Evolutionary conservation across 1,140 invertebrate species (phyloP).

Genomic region (Aphaenogaster rudis): DNA sequence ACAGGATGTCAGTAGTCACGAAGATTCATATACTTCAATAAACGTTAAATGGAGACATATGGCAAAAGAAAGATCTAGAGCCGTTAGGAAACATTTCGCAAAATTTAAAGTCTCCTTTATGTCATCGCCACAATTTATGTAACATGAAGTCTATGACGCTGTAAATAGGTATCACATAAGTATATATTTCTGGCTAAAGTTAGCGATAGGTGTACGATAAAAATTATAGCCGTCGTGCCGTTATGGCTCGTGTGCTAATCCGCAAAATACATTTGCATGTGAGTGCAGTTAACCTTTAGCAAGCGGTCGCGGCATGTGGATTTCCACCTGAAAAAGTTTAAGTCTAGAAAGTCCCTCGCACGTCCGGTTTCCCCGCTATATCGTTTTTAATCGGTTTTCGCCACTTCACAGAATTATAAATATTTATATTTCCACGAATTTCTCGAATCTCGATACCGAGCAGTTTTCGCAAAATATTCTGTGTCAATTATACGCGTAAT

Average conservation of each 20-base stretch:
- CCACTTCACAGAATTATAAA: not conserved
- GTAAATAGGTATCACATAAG: slow-evolving; percentile 19
- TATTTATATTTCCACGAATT: slow-evolving; percentile 25
- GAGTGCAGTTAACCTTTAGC: slow-evolving; percentile 54
- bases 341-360: slow-evolving; percentile 50
- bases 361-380: slow-evolving; percentile 3
- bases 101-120: slow-evolving; percentile 26
- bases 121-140: not conserved
- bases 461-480: slow-evolving; percentile 16
- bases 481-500: not conserved
- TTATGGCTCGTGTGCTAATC: slow-evolving; percentile 38
- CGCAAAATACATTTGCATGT: slow-evolving; percentile 45
- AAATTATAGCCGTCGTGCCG: slow-evolving; percentile 34
- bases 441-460: not conserved
- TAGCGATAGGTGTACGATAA: slow-evolving; percentile 13
- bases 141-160: not conserved
- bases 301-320: not conserved
- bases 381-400: slow-evolving; percentile 41
- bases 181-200: slow-evolving; percentile 9
- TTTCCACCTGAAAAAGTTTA: slow-evolving; percentile 42
- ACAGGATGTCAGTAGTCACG: slow-evolving; percentile 26
- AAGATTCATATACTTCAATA: slow-evolving; percentile 24
- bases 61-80: not conserved
- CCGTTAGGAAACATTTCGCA: not conserved
- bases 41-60: slow-evolving; percentile 21